A percentile compares a stretch with the other conserved stretches of the same genome.
Conservation (phyloP, 2,888 invertebrate species). For the Scaeva pyrastri region DNA sequence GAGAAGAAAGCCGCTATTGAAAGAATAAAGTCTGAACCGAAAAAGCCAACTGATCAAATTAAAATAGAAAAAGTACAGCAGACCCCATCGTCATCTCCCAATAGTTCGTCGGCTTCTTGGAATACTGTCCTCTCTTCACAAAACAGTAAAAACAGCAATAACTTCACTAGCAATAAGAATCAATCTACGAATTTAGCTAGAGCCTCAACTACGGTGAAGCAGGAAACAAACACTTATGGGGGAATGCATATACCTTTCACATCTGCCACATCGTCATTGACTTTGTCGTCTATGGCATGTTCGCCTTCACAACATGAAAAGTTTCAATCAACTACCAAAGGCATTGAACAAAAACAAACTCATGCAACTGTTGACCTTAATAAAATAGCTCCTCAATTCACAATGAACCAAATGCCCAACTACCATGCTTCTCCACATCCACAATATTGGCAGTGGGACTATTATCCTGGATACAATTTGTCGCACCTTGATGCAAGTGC, state of each 20-base stretch:
- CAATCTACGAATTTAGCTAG: constrained; percentile 45
- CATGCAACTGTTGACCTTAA: constrained; percentile 84
- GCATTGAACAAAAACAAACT: constrained; percentile 76
- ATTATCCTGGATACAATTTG: constrained; percentile 86
- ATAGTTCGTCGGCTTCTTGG: constrained; percentile 50
- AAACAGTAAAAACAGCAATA: constrained; percentile 40
- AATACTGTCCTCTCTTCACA: constrained; percentile 19
- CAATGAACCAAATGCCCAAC: constrained; percentile 88
- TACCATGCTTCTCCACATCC: constrained; percentile 86
- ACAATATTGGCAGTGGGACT: constrained; percentile 89
- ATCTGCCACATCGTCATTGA: constrained; percentile 47
- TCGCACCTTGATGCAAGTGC: constrained; percentile 85
- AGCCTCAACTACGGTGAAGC: constrained; percentile 55
- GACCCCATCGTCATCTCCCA: constrained; percentile 39
- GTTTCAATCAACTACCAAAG: constrained; percentile 51
- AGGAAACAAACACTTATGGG: constrained; percentile 58
- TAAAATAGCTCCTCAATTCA: constrained; percentile 87
- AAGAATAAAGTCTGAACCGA: constrained; percentile 53
- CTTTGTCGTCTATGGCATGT: constrained; percentile 60
- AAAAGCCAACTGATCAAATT: constrained; percentile 60
- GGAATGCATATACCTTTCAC: constrained; percentile 62
- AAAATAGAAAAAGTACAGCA: constrained; percentile 63
- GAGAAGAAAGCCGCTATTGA: constrained; percentile 58
- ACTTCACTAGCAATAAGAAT: constrained; percentile 37
- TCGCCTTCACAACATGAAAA: constrained; percentile 72